These are phyloP conservation scores for Trachelus iudaicus DNA, from an alignment of 2,888 invertebrate species.

Conservation along the genomic window DNA sequence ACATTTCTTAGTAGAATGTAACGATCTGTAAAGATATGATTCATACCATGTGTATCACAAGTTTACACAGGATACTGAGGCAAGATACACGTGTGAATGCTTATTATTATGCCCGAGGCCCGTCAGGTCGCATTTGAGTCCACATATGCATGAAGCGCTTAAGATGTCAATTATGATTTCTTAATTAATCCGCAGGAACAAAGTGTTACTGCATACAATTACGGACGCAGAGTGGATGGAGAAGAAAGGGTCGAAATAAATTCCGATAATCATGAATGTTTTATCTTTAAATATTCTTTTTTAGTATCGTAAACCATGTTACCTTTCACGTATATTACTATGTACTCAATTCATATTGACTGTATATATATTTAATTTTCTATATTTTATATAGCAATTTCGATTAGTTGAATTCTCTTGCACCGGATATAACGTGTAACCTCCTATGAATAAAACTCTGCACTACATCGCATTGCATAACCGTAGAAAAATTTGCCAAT, in stretches of 20 bases:
- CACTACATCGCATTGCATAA: neutral
- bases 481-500: neutral
- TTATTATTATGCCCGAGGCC: neutral
- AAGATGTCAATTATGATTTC: no score
- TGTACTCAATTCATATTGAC: no score
- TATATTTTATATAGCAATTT: no score
- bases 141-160: neutral
- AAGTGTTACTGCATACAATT: no score
- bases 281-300: no score
- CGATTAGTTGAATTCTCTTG: neutral
- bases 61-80: neutral
- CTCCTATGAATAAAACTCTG: neutral
- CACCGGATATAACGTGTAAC: neutral
- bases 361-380: no score
- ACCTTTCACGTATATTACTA: no score
- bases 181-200: no score
- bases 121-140: neutral
- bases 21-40: neutral
- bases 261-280: no score
- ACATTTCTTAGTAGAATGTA: neutral
- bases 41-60: neutral
- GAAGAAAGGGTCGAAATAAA: no score
- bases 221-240: no score
- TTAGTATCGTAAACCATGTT: no score
- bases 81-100: neutral